Base-by-base conservation (phyloP, 2,888 invertebrate species). In the Aelia acuminata region DNA sequence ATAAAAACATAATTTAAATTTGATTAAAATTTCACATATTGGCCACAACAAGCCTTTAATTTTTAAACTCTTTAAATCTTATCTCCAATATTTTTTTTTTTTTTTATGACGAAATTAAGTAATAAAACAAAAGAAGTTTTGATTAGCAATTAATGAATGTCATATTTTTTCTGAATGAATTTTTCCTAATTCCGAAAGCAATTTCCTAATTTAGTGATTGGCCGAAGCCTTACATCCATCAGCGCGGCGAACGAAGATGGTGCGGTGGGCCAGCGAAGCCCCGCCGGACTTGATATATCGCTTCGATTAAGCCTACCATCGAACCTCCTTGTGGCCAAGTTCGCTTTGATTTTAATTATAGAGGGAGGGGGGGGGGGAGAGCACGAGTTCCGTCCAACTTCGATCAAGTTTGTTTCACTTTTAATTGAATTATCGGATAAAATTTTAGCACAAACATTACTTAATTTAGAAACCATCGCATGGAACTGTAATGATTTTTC, bases 391-490 rank as follows among this genome's bases (percentile, higher is more conserved):
- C 26, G 57, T 57, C 57, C 26, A 57, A 57, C 26, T 57, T 57
- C 26, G 57, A 57, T 57, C 57, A 57, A 57, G 57, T 57, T 57
- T 57, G 57, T 57, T 57, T 57, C 26, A 26, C 57, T 57, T 57
- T 57, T 57, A 57, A 57, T 57, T 57, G 26, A 57, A 57, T 57
- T 57, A 57, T 57, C 57, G 57, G 57, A 57, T 57, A 26, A 26
- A 57, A 57, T 57, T 57, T 57, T 57, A 57, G 26, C 57, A 57
- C 57, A 0, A 15, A 3, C 26, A 4, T 57, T 31, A 57, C 26
- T 57, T 57, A 57, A 57, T 57, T 57, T 57, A 57, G 15, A 57
- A n/a, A 11, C 57, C 57, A 57, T 57, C 57, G 57, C 26, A 13
- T 13, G 57, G 26, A 7, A 57, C 57, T 57, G 26, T 31, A 31